A percentile compares a stretch with the other conserved stretches of the same genome.
Evolutionary conservation across 2,113 vertebrate genomes (phyloP).

Genomic region (Burhinus oedicnemus): DNA sequence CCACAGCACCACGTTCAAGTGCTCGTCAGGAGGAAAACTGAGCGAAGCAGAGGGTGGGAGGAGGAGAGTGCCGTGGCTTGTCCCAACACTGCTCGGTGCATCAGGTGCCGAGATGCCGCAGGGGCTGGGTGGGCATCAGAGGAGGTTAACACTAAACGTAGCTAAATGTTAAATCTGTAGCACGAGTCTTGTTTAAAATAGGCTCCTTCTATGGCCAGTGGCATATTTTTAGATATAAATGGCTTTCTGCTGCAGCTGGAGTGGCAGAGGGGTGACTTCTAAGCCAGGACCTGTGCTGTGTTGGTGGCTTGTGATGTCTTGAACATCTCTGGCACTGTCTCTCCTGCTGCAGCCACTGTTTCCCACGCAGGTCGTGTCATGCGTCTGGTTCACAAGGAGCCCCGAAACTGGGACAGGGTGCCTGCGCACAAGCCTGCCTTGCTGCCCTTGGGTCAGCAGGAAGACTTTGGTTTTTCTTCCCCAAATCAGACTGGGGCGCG

Average conservation of each 20-base stretch:
- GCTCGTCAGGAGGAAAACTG: rapidly evolving
- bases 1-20: background rate
- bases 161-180: background rate
- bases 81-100: rapidly evolving
- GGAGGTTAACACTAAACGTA: background rate
- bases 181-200: background rate
- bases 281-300: background rate
- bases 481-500: rapidly evolving
- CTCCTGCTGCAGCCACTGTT: background rate
- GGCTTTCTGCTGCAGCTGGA: background rate
- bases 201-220: background rate
- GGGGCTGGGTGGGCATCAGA: background rate
- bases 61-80: background rate
- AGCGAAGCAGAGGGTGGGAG: background rate
- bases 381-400: background rate
- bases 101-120: rapidly evolving
- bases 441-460: rapidly evolving
- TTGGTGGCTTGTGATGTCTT: rapidly evolving
- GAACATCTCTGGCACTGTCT: rapidly evolving
- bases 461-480: background rate
- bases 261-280: background rate
- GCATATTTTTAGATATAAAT: rapidly evolving
- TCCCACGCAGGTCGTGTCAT: rapidly evolving
- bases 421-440: background rate
- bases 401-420: rapidly evolving